These are phyloP conservation scores for Myotis lucifugus DNA, from an alignment of 2,113 vertebrate species.

Conservation along the genomic window DNA sequence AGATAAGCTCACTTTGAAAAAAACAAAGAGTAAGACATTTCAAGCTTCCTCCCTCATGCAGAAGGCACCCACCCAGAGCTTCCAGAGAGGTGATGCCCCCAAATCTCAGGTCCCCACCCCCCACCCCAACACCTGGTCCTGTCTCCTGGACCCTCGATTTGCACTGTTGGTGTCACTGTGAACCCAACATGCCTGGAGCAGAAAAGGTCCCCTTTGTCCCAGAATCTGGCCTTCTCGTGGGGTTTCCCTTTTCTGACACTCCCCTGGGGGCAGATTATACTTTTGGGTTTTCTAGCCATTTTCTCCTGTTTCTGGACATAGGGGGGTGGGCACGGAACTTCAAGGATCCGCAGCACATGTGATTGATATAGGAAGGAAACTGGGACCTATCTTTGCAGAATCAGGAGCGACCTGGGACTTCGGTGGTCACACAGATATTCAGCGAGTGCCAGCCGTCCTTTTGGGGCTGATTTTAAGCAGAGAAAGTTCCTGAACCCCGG, in stretches of 20 bases:
- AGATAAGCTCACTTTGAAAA: no score
- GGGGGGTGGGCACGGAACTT: no score
- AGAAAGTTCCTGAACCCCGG: not conserved
- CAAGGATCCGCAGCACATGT: fast-evolving
- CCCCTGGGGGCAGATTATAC: not conserved
- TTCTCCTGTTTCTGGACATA: not conserved
- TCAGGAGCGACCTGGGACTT: not conserved
- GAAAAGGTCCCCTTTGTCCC: no score
- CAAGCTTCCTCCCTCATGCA: not conserved
- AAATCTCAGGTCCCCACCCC: not conserved
- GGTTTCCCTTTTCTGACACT: not conserved
- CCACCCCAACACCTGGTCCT: not conserved
- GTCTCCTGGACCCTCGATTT: not conserved
- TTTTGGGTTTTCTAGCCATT: not conserved
- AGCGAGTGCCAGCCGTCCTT: fast-evolving
- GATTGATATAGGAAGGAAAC: not conserved
- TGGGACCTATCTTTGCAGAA: not conserved
- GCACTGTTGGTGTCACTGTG: not conserved
- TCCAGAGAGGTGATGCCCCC: not conserved
- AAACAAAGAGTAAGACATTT: no score
- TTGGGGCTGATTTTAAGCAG: not conserved
- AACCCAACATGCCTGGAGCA: fast-evolving
- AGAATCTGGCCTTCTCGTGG: not conserved
- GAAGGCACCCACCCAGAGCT: not conserved
- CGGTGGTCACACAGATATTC: fast-evolving